Conservation (phyloP, 2,113 vertebrate species). For the Leptobrachium leishanense region DNA sequence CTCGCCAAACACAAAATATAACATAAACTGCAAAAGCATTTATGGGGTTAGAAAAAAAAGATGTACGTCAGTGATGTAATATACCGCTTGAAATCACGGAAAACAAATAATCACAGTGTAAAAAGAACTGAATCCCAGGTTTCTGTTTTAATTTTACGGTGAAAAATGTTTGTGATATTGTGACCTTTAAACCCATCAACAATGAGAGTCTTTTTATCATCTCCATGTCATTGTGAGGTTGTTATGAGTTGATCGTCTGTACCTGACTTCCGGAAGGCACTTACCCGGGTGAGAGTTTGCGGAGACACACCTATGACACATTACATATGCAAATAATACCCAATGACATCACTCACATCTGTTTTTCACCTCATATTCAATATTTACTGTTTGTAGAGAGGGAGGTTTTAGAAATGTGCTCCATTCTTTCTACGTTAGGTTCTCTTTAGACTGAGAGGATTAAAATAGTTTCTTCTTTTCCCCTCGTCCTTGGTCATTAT, state of each 20-base stretch:
- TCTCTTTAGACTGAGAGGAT: conserved; percentile 3
- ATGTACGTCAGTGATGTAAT: too few relatives aligned
- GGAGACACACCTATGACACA: conserved; percentile 12
- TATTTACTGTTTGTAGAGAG: conserved; percentile 25
- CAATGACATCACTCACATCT: conserved; percentile 34
- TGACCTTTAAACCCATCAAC: not conserved
- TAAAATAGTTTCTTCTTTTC: conserved; percentile 18
- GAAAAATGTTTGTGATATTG: not conserved
- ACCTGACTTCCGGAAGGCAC: conserved; percentile 12
- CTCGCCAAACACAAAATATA: too few relatives aligned
- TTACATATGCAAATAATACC: conserved; percentile 21
- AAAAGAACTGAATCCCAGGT: too few relatives aligned
- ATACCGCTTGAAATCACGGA: too few relatives aligned
- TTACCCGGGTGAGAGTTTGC: not conserved
- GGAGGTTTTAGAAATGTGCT: conserved; percentile 5
- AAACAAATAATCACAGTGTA: too few relatives aligned
- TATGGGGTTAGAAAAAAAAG: too few relatives aligned
- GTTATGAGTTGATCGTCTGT: conserved; percentile 15
- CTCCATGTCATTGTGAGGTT: conserved; percentile 21
- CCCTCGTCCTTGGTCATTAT: not conserved
- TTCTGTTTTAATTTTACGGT: too few relatives aligned
- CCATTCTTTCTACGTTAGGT: conserved; percentile 2
- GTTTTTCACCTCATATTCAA: conserved; percentile 19
- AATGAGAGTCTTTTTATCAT: not conserved
- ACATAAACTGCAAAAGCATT: too few relatives aligned